Evolutionary conservation across 2,888 invertebrate genomes (phyloP).

Genomic region (Noctua fimbriata): DNA sequence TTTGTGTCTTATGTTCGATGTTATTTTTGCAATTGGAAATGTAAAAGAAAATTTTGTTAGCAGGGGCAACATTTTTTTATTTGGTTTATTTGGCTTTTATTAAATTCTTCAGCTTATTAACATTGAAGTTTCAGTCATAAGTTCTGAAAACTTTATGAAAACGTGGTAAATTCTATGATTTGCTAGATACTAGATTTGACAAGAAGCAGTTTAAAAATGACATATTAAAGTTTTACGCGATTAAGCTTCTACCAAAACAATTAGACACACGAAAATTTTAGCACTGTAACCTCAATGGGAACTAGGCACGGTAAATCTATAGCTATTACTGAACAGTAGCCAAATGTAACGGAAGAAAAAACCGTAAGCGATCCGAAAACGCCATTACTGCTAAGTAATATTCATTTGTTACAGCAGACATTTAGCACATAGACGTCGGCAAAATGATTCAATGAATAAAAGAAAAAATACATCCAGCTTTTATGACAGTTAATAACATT

Average conservation of each 20-base stretch:
- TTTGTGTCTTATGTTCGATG: slow-evolving; percentile 15
- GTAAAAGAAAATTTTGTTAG: too few relatives aligned
- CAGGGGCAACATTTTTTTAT: background rate
- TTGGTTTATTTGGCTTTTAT: background rate
- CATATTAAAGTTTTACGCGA: background rate
- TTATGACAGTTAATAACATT: slow-evolving; percentile 68
- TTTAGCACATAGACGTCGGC: slow-evolving; percentile 48
- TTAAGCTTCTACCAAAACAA: background rate
- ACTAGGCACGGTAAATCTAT: background rate
- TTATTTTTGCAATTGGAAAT: background rate
- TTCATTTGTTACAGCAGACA: slow-evolving; percentile 44
- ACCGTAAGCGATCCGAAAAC: slow-evolving; percentile 30
- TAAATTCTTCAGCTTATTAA: background rate
- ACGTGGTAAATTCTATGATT: background rate
- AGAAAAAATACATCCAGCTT: slow-evolving; percentile 52
- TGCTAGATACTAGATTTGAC: too few relatives aligned
- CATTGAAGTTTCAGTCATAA: background rate
- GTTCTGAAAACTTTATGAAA: background rate
- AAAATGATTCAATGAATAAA: slow-evolving; percentile 49
- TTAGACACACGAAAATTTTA: background rate
- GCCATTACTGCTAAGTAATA: slow-evolving; percentile 49
- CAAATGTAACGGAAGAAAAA: slow-evolving; percentile 19
- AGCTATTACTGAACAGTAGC: slow-evolving; percentile 39
- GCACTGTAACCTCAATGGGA: background rate
- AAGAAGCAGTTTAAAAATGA: background rate